These are phyloP conservation scores for Sacculina carcini DNA, from an alignment of 2,888 invertebrate species.

Conservation along the genomic window DNA sequence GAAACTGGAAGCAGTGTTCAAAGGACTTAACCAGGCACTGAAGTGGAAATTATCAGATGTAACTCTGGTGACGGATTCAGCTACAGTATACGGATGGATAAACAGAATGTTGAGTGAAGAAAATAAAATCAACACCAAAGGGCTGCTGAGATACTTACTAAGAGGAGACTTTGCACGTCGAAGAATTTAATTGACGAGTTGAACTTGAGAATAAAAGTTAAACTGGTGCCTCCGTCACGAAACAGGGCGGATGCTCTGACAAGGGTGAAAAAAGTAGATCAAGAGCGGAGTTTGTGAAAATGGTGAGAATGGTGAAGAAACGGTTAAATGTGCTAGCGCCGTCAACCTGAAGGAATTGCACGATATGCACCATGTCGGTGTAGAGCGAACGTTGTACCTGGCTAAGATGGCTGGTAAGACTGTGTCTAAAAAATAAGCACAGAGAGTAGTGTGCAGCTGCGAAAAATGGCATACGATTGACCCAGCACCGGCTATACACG, in stretches of 20 bases:
- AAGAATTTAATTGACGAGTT: not conserved
- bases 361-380: slow-evolving; percentile 4
- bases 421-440: not conserved
- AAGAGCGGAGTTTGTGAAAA: not conserved
- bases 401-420: not conserved
- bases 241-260: slow-evolving; percentile 5
- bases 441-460: not conserved
- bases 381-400: not conserved
- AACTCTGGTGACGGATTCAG: not conserved
- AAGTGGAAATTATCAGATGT: not conserved
- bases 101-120: not conserved
- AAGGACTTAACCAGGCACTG: slow-evolving; percentile 3
- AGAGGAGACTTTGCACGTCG: slow-evolving; percentile 1
- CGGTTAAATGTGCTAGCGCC: not conserved
- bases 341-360: not conserved
- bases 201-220: not conserved
- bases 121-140: not conserved
- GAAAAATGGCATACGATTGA: not conserved
- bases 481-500: slow-evolving; percentile 1
- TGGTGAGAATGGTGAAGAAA: not conserved
- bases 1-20: slow-evolving; percentile 3
- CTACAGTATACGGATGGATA: slow-evolving; percentile 4
- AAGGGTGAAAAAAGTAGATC: not conserved
- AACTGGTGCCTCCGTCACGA: not conserved
- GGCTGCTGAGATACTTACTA: slow-evolving; percentile 6